These are phyloP conservation scores for Syrista parreyssii DNA, from an alignment of 2,888 invertebrate species.

Conservation along the genomic window DNA sequence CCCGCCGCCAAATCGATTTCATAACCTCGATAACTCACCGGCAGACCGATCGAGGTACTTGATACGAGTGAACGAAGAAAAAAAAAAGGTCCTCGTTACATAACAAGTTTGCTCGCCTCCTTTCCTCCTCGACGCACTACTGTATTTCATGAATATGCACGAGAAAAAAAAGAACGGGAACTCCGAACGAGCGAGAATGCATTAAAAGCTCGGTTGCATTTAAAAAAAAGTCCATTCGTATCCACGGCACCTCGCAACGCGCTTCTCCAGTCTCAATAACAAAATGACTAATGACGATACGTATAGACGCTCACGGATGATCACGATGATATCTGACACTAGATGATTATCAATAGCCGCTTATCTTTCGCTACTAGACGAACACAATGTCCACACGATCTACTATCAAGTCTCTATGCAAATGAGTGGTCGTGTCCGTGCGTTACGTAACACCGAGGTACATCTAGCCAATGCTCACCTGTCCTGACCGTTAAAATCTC, in stretches of 20 bases:
- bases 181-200: neutral
- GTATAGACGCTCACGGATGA: too few species aligned
- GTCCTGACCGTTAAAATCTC: constrained; percentile 1
- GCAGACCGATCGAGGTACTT: neutral
- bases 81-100: neutral
- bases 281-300: neutral
- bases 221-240: neutral
- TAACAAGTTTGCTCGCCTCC: neutral
- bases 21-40: neutral
- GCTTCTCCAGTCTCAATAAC: neutral
- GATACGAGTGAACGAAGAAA: neutral
- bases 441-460: neutral
- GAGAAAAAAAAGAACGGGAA: neutral
- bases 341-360: neutral
- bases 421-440: neutral
- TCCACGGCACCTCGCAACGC: neutral
- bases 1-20: neutral
- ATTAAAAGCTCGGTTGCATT: neutral
- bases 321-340: too few species aligned
- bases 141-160: neutral
- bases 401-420: neutral
- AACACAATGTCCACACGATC: neutral
- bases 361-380: neutral
- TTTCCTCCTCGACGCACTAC: neutral
- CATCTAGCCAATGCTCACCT: neutral